Evolutionary conservation across 2,113 vertebrate species (phyloP).

Genomic region (Notothenia coriiceps): DNA sequence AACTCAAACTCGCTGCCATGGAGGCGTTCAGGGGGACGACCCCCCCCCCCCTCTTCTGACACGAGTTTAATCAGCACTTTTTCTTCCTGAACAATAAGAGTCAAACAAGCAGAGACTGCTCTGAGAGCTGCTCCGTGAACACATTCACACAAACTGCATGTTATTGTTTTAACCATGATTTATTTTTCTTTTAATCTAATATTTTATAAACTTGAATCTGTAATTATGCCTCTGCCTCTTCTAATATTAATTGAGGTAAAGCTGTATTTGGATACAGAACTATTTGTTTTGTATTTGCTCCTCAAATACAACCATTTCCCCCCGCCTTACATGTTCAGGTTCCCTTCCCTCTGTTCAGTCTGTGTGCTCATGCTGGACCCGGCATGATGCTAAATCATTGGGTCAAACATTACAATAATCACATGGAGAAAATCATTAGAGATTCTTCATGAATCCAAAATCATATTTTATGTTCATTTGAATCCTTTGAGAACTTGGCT

Average conservation of each 20-base stretch:
- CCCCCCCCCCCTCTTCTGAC: slow-evolving; percentile 16
- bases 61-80: slow-evolving; percentile 64
- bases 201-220: slow-evolving; percentile 14
- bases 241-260: slow-evolving; percentile 51
- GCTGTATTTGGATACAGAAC: slow-evolving; percentile 16
- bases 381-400: background rate
- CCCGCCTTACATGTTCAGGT: slow-evolving; percentile 13
- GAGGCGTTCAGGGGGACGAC: background rate
- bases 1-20: background rate
- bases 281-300: slow-evolving; percentile 16
- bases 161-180: slow-evolving; percentile 65
- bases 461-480: background rate
- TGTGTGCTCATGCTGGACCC: slow-evolving; percentile 15
- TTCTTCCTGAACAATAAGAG: slow-evolving; percentile 43
- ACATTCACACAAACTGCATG: slow-evolving; percentile 82
- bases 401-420: slow-evolving; percentile 1
- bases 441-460: background rate
- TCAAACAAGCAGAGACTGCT: slow-evolving; percentile 50
- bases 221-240: slow-evolving; percentile 25
- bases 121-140: slow-evolving; percentile 12
- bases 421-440: background rate
- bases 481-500: slow-evolving; percentile 27
- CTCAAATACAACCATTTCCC: slow-evolving; percentile 9
- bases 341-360: slow-evolving; percentile 18
- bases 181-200: slow-evolving; percentile 43